These are phyloP conservation scores for Microplitis manilae DNA, from an alignment of 2,888 invertebrate genomes.

Conservation along the genomic window DNA sequence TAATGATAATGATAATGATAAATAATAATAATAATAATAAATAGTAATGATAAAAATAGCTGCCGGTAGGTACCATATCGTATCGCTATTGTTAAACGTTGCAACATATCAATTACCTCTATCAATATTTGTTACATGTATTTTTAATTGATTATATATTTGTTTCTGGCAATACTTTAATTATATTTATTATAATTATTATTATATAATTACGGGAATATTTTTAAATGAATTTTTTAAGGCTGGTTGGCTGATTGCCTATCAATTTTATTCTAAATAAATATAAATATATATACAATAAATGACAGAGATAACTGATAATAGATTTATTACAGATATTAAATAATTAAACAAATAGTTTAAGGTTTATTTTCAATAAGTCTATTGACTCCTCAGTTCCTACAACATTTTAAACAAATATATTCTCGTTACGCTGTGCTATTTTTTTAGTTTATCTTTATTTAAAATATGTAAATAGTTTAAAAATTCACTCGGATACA, in stretches of 20 bases:
- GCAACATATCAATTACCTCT: constrained; percentile 59
- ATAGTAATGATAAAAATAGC: constrained; percentile 35
- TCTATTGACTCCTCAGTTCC: neutral
- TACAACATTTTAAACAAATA: constrained; percentile 1
- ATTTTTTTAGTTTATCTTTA: neutral
- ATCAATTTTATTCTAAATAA: constrained; percentile 23
- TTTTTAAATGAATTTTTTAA: constrained; percentile 10
- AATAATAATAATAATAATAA: constrained; percentile 34
- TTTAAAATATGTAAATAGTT: neutral
- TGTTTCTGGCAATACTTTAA: constrained; percentile 7
- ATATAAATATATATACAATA: constrained; percentile 24
- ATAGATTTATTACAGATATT: neutral
- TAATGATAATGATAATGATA: neutral
- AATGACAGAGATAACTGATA: constrained; percentile 5
- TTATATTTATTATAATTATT: neutral
- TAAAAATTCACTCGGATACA: neutral
- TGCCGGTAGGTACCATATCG: constrained; percentile 45
- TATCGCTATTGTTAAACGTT: constrained; percentile 55
- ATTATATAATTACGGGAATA: constrained; percentile 11
- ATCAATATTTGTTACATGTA: constrained; percentile 38
- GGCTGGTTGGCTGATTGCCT: constrained; percentile 7
- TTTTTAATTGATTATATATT: constrained; percentile 16
- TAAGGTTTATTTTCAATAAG: neutral
- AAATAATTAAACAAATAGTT: neutral
- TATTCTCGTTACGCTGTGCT: neutral